phyloP scores from a whole-genome alignment of 2,797 vertebrate species.

The Alauda arvensis region DNA sequence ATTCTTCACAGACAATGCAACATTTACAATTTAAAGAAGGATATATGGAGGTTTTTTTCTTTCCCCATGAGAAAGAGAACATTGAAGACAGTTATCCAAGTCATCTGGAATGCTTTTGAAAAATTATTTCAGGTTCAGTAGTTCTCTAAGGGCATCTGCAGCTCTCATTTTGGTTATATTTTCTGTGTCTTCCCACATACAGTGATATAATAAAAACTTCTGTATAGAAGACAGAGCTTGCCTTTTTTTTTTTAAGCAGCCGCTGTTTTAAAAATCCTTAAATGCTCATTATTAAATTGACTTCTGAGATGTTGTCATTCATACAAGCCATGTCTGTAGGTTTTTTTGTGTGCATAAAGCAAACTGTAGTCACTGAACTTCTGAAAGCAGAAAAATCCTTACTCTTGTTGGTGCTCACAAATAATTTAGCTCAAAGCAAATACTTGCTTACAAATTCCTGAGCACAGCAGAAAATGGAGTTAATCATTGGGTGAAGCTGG shows the following conservation, averaged over 20 bases:
- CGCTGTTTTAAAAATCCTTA: not conserved
- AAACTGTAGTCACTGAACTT: not conserved
- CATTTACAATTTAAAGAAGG: slow-evolving; percentile 11
- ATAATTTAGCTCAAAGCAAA: not conserved
- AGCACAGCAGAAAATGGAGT: not conserved
- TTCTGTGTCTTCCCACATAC: not conserved
- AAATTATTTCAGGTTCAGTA: slow-evolving; percentile 11
- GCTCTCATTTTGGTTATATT: not conserved
- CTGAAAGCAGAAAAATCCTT: slow-evolving; percentile 3
- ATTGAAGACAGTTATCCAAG: not conserved
- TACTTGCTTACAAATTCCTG: not conserved
- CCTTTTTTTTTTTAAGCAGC: not conserved
- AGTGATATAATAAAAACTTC: not conserved
- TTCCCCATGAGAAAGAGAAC: not conserved
- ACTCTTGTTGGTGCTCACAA: not conserved
- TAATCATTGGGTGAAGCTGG: not conserved
- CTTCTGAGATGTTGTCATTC: not conserved
- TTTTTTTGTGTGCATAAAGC: not conserved
- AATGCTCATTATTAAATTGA: not conserved
- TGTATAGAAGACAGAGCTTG: not conserved
- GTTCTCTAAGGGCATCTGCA: slow-evolving; percentile 8
- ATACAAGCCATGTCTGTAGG: not conserved
- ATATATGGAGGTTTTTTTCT: not conserved
- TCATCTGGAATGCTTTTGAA: slow-evolving; percentile 24
- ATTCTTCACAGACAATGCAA: slow-evolving; percentile 2